Percentiles rank a stretch among this genome's conserved stretches.
phyloP scores from a whole-genome alignment of 1,140 invertebrate species.

The Cephus cinctus region DNA sequence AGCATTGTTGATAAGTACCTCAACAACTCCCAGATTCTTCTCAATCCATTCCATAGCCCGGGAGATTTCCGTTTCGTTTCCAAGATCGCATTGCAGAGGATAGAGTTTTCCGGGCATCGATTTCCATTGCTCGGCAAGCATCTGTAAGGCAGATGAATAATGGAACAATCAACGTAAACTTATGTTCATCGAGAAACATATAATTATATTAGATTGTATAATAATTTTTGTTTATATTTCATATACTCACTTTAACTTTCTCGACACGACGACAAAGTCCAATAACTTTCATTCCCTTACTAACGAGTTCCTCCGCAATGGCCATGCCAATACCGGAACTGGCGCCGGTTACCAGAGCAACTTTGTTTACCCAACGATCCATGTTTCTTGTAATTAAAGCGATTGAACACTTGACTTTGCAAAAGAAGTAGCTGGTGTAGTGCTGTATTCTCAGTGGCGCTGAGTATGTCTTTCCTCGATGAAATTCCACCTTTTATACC shows the following conservation, averaged over 20 bases:
- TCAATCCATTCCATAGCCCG: conserved; percentile 51
- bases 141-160: neutral
- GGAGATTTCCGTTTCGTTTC: conserved; percentile 50
- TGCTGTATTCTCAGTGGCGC: too few relatives aligned
- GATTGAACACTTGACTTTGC: too few relatives aligned
- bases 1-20: conserved; percentile 58
- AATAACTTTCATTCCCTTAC: conserved; percentile 56
- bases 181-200: neutral
- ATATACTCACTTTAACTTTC: conserved; percentile 42
- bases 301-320: conserved; percentile 38
- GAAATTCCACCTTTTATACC: too few relatives aligned
- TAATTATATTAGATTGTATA: neutral
- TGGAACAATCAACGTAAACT: too few relatives aligned
- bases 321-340: conserved; percentile 44
- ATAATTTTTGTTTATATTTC: neutral
- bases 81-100: conserved; percentile 55
- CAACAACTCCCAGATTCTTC: conserved; percentile 45
- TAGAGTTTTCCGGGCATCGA: conserved; percentile 41
- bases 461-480: too few relatives aligned
- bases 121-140: neutral
- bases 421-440: too few relatives aligned
- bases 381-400: conserved; percentile 9
- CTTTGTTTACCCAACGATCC: conserved; percentile 14
- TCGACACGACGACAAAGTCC: conserved; percentile 51
- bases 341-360: conserved; percentile 16